A percentile compares a stretch with the other conserved stretches of the same genome.
These are phyloP conservation scores for Aspidiotus destructor DNA, from an alignment of 2,888 invertebrate genomes.

Conservation along the genomic window DNA sequence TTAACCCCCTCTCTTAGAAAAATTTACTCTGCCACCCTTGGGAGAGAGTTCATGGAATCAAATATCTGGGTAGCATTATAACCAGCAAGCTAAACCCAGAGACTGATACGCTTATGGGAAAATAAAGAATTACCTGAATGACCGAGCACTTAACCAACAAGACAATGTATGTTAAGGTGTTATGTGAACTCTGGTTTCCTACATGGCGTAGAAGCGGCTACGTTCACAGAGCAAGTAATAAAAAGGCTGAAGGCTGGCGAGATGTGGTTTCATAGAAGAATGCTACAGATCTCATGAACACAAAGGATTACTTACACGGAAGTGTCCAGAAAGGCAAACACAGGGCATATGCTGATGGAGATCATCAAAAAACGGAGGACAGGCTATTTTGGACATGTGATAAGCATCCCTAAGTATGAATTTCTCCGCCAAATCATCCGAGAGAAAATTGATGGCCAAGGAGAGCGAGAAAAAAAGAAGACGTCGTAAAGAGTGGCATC, in stretches of 20 bases:
- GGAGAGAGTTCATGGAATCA: slow-evolving; percentile 3
- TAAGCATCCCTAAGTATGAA: neutral
- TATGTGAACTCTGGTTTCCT: neutral
- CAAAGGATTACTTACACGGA: neutral
- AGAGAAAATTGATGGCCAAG: neutral
- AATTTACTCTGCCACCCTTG: too few relatives aligned
- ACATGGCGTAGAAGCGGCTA: neutral
- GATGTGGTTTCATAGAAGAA: neutral
- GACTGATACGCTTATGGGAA: neutral
- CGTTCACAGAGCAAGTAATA: neutral
- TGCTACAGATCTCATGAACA: neutral
- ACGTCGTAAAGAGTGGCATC: neutral
- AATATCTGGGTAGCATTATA: slow-evolving; percentile 3
- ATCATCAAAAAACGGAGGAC: neutral
- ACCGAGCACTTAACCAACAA: neutral
- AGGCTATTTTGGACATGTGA: neutral
- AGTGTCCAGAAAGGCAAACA: too few relatives aligned
- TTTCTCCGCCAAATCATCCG: neutral
- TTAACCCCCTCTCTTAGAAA: too few relatives aligned
- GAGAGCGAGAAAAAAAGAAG: neutral
- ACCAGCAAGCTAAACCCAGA: neutral
- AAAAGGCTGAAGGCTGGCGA: too few relatives aligned
- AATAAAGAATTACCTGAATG: neutral
- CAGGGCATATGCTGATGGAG: neutral
- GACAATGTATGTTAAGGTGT: neutral